Evolutionary conservation across 2,888 invertebrate species (phyloP).

Genomic region (Ectemnius cavifrons): DNA sequence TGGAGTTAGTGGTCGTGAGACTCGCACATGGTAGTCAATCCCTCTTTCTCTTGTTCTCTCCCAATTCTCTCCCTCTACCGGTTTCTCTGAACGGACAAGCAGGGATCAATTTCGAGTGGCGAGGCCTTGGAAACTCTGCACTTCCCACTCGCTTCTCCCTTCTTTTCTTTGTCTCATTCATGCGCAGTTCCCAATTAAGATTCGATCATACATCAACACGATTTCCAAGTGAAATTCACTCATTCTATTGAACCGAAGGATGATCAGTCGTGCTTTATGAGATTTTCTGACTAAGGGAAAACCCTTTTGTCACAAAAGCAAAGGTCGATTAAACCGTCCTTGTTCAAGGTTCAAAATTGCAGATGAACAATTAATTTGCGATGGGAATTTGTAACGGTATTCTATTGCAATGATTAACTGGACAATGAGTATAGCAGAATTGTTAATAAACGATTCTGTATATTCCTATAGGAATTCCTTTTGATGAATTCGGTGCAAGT

Average conservation of each 20-base stretch:
- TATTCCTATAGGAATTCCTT: too few species aligned
- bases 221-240: neutral
- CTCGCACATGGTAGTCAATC: slow-evolving; percentile 32
- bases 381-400: too few species aligned
- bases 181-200: neutral
- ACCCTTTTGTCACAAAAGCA: too few species aligned
- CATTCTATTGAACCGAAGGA: neutral
- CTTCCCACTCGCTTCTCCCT: neutral
- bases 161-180: neutral
- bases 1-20: slow-evolving; percentile 35
- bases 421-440: too few species aligned
- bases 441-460: too few species aligned
- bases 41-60: slow-evolving; percentile 3
- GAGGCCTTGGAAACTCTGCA: neutral
- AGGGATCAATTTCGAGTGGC: slow-evolving; percentile 33
- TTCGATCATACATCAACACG: neutral
- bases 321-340: too few species aligned
- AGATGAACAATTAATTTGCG: too few species aligned
- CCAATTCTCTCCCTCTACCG: too few species aligned
- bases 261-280: neutral
- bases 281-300: too few species aligned
- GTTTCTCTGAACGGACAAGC: neutral
- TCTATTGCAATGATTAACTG: too few species aligned
- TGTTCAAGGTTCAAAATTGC: too few species aligned
- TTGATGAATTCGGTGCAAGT: too few species aligned